Conservation (phyloP, 1,140 invertebrate species). For the Pinna nobilis region DNA sequence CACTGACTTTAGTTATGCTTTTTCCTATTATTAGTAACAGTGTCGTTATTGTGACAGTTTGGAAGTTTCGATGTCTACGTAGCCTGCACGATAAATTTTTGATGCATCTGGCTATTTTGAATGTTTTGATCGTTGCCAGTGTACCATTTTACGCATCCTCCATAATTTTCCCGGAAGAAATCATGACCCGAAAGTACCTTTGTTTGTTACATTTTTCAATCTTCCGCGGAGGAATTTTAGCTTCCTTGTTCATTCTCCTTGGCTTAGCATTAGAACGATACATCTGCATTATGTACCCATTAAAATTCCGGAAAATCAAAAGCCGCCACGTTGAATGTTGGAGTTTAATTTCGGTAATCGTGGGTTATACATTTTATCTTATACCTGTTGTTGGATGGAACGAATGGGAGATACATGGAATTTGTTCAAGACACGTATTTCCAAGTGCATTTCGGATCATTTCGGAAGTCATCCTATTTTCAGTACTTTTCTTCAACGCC, state of each 20-base stretch:
- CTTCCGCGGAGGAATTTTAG: slow-evolving; percentile 18
- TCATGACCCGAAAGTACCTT: slow-evolving; percentile 12
- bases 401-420: slow-evolving; percentile 10
- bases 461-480: slow-evolving; percentile 1
- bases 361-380: not conserved
- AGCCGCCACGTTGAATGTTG: slow-evolving; percentile 5
- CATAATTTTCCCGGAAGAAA: not conserved
- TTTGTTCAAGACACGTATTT: slow-evolving; percentile 22
- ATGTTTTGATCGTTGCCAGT: slow-evolving; percentile 11
- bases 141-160: slow-evolving; percentile 23
- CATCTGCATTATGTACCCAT: slow-evolving; percentile 17
- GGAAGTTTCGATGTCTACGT: slow-evolving; percentile 10
- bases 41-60: slow-evolving; percentile 2
- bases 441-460: slow-evolving; percentile 13
- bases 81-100: slow-evolving; percentile 19
- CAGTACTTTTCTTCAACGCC: not conserved
- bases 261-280: slow-evolving; percentile 18
- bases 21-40: not conserved
- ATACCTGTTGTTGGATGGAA: slow-evolving; percentile 23
- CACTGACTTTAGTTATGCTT: not conserved
- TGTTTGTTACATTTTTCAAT: slow-evolving; percentile 13
- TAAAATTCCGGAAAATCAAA: not conserved
- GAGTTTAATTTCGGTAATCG: slow-evolving; percentile 6
- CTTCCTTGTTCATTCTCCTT: slow-evolving; percentile 10
- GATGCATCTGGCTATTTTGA: slow-evolving; percentile 17